Base-by-base conservation (phyloP, 2,113 vertebrate species). In the Cathartes aura region DNA sequence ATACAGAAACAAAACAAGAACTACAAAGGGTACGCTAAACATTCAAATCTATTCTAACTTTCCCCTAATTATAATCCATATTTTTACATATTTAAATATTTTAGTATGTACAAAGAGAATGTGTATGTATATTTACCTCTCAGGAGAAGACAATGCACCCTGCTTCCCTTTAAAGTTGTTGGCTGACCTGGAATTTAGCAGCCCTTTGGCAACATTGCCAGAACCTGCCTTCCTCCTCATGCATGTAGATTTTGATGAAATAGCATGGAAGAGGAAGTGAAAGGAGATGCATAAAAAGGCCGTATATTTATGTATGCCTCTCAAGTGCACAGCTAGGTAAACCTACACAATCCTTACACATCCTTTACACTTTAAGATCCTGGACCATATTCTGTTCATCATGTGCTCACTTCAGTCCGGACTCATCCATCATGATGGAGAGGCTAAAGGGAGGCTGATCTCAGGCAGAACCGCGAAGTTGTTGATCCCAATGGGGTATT, bases 81-180 rank as follows among this genome's bases (percentile, higher is more conserved):
- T 80, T 93, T 97, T 95, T 96, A 56, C 93, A 96, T 95, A 97
- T 94, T 96, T 96, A 84, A 93, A 96, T 95, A 97, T 97, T 96
- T 96, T 86, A 96, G 63, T 70, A 34, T 59, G 42, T 55, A 91
- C 70, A 76, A 81, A 80, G 45, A 78, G 74, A 88, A 82, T 30
- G 53, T 83, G 45, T 73, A 36, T 67, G 78, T 70, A 30, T 78
- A 88, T 93, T 90, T 83, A 70, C 74, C 94, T 93, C 74, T 92
- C 4, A 22, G 53, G 60, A 91, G 56, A 90, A 94, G 78, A 85
- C 79, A 95, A 50, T 24, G 50, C 86, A 13, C 47, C 63, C 91
- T 50, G 34, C 62, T 94, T 82, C 45, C 13, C 60, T 79, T 85
- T n/a, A 73, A 56, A 84, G 26, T 8, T 94, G 52, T 60, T 90